Base-by-base conservation (phyloP, 2,888 invertebrate species). In the Polydesmus complanatus region DNA sequence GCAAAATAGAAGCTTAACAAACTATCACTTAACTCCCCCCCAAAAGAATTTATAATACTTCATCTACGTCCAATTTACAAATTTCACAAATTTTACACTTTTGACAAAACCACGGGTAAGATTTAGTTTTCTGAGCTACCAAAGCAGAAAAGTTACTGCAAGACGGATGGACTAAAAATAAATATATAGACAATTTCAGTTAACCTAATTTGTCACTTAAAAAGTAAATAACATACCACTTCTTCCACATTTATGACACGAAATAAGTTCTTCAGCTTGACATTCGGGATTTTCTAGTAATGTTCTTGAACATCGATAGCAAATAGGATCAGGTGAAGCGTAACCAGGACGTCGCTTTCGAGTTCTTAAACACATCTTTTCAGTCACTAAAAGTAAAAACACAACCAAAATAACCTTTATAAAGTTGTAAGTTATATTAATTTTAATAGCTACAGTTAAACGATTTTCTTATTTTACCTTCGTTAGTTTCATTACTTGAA, bases 81-180 rank as follows among this genome's bases (percentile, higher is more conserved):
- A 22, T 60, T 14, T 55, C 54, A 47, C 60, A 60, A n/a, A 47
- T 37, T 54, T 60, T 60, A 27, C 60, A 60, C 18, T 60, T 48
- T 22, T 60, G 54, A 47, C 60, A 60, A 47, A 23, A 19, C 60
- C 60, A 60, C 14, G 37, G 18, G 27, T 60, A 60, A 5, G 54
- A 47, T 23, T 60, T 54, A 11, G 27, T 26, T 48, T 60, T 60
- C 23, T 54, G 37, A 21, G 23, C 50, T 18, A 58, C 53, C n/a
- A 26, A 8, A 11, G 19, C 27, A 14, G 60, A n/a, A 19, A 54
- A 54, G 22, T 37, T 47, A n/a, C 21, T 37, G 47, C 60, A 60
- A 2, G 60, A 60, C 2, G 60, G 60, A 60, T 60, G 60, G 19
- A 60, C 60, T 60, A 27, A 18, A 8, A 37, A 49, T 2, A 14